Percentiles rank a stretch among this genome's conserved stretches.
Conservation (phyloP, 2,797 vertebrate species). For the Tiaroga cobitis region DNA sequence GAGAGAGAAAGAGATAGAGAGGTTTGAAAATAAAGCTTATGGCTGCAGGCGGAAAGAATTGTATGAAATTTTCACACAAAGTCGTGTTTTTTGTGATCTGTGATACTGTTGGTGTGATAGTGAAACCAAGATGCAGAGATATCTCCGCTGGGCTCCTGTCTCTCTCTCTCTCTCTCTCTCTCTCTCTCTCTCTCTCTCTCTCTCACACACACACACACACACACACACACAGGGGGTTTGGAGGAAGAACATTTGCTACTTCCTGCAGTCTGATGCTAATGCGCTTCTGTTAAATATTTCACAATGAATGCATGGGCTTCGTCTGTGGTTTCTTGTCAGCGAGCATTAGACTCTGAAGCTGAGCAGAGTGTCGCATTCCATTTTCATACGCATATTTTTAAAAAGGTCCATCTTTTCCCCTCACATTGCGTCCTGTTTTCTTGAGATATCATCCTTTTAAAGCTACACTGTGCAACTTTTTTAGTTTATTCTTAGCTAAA, state of each 20-base stretch:
- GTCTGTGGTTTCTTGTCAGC: slow-evolving; percentile 17
- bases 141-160: neutral
- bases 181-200: no score
- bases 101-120: slow-evolving; percentile 21
- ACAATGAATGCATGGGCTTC: slow-evolving; percentile 63
- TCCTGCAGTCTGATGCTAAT: slow-evolving; percentile 73
- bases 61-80: neutral
- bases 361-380: neutral
- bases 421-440: neutral
- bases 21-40: slow-evolving; percentile 9
- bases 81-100: slow-evolving; percentile 6
- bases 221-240: neutral
- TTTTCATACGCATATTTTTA: neutral
- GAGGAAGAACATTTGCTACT: slow-evolving; percentile 7
- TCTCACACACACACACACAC: no score
- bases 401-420: neutral
- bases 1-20: neutral
- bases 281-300: slow-evolving; percentile 82
- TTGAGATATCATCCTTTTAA: neutral
- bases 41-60: neutral
- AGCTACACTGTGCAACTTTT: no score
- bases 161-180: neutral
- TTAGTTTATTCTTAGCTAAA: no score
- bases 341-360: neutral
- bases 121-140: neutral